Base-by-base conservation (phyloP, 2,888 invertebrate species). In the Coremacera marginata region DNA sequence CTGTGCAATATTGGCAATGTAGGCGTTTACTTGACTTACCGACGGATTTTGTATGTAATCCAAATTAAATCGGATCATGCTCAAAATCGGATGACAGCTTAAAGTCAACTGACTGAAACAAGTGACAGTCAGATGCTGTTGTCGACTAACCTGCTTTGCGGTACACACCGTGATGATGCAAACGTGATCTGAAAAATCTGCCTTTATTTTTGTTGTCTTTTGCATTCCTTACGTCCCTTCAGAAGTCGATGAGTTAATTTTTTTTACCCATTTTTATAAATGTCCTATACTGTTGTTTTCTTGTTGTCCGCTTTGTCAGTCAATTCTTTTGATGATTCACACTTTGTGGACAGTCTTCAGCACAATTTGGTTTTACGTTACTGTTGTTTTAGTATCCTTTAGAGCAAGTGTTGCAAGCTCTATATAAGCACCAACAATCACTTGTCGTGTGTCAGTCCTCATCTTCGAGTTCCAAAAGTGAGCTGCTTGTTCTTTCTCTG, bases 11-110 rank as follows among this genome's bases (percentile, higher is more conserved):
- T 81, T 70, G 51, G 68, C 80, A 80, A 81, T 80, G 88, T 88
- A 86, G 88, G 88, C 88, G 88, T 88, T 88, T 86, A 88, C 88
- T 84, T 79, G 87, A 83, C 88, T 88, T 88, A 88, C 84, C 86
- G 84, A 82, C 84, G 84, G 85, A 86, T 86, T 87, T 82, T 75
- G 75, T 73, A 79, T 82, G 83, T 88, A 88, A 88, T 86, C 87
- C 88, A 88, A 86, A 87, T 86, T 86, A 84, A 86, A 85, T 86
- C 86, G 85, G 86, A 82, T 85, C 83, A 81, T 55, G 77, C 74
- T 73, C 68, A 37, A 52, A 78, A 78, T 75, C 78, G 75, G 75
- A 78, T 75, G 75, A 78, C 75, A 75, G 75, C 70, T 22, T 27
- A 27, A 65, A 67, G 73, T 51, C 65, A 75, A 49, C 19, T 37